These are phyloP conservation scores for Scaptomyza parva DNA, from an alignment of 2,888 invertebrate species.

Conservation along the genomic window DNA sequence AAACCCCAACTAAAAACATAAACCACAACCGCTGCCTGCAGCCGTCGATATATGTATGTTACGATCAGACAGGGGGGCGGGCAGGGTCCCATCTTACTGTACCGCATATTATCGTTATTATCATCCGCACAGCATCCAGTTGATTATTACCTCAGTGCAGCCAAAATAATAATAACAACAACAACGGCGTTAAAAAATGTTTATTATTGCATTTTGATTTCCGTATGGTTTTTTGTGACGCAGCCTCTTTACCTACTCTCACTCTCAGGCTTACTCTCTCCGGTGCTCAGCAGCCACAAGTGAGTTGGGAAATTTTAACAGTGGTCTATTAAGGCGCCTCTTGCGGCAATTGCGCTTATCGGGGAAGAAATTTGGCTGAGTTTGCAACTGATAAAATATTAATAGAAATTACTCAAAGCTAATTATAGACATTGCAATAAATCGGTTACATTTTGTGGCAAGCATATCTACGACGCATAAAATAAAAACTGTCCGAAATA, in stretches of 20 bases:
- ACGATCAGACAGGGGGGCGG: constrained; percentile 8
- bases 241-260: constrained; percentile 31
- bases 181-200: constrained; percentile 42
- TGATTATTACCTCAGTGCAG: constrained; percentile 50
- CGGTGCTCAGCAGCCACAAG: constrained; percentile 35
- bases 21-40: constrained; percentile 58
- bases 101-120: constrained; percentile 52
- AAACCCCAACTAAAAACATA: constrained; percentile 64
- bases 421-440: constrained; percentile 22
- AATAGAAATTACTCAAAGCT: background rate
- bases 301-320: constrained; percentile 64
- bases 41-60: constrained; percentile 11
- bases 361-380: constrained; percentile 2
- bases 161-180: constrained; percentile 35
- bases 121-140: constrained; percentile 50
- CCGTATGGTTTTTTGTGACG: constrained; percentile 61
- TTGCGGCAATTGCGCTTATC: constrained; percentile 53
- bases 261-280: constrained; percentile 30
- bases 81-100: constrained; percentile 38
- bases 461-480: background rate
- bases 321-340: constrained; percentile 50
- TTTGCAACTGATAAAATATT: constrained; percentile 36
- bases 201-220: constrained; percentile 77
- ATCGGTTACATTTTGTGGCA: constrained; percentile 9
- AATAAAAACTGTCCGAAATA: background rate